Percentiles rank a stretch among this genome's conserved stretches.
phyloP scores from a whole-genome alignment of 2,888 invertebrate species.

The Rhamnusium bicolor region DNA sequence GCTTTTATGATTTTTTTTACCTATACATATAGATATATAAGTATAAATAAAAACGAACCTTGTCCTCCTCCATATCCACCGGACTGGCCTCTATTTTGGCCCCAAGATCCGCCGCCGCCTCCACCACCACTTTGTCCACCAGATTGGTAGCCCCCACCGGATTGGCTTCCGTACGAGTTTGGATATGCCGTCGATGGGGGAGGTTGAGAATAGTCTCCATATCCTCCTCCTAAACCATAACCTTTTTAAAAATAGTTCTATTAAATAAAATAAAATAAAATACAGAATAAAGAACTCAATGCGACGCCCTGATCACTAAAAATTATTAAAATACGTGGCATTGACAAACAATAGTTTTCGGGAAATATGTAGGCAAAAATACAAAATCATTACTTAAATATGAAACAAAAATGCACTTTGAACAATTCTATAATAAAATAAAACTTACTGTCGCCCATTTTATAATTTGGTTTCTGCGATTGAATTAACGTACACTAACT shows the following conservation, averaged over 20 bases:
- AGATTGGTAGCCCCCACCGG: slow-evolving; percentile 40
- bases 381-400: background rate
- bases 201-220: slow-evolving; percentile 57
- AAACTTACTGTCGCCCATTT: slow-evolving; percentile 37
- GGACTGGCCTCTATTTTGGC: slow-evolving; percentile 58
- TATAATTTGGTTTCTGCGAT: background rate
- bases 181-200: slow-evolving; percentile 51
- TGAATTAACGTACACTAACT: background rate
- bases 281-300: background rate
- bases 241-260: slow-evolving; percentile 8
- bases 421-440: background rate
- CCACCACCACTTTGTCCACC: slow-evolving; percentile 14
- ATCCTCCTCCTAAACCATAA: slow-evolving; percentile 44
- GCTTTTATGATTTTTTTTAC: slow-evolving; percentile 16
- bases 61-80: slow-evolving; percentile 59
- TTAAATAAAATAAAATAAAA: background rate
- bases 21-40: background rate
- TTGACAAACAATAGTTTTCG: background rate
- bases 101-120: slow-evolving; percentile 54
- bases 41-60: slow-evolving; percentile 51
- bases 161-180: slow-evolving; percentile 12
- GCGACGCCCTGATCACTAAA: background rate
- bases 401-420: background rate
- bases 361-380: background rate
- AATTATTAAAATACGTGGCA: slow-evolving; percentile 1